Evolutionary conservation across 1,140 invertebrate genomes (phyloP).

Genomic region (Drosophila jambulina): DNA sequence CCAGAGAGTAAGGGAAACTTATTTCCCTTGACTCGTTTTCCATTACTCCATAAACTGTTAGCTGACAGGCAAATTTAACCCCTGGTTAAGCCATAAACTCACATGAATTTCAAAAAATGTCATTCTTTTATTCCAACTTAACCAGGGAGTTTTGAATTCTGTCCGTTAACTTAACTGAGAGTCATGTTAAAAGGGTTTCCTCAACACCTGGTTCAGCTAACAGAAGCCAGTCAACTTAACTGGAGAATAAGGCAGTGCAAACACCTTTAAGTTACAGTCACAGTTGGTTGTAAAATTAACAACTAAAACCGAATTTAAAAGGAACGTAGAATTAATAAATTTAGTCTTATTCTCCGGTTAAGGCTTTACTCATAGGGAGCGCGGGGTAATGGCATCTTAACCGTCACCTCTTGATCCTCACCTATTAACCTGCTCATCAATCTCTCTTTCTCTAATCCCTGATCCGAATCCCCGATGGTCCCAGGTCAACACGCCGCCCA

Average conservation of each 20-base stretch:
- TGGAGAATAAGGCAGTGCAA: neutral
- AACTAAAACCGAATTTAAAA: neutral
- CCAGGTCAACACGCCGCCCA: constrained; percentile 62
- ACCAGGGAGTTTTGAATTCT: no score
- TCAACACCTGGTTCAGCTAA: neutral
- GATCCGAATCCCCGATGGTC: neutral
- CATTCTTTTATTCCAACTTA: no score
- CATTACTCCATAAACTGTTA: no score
- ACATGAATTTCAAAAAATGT: no score
- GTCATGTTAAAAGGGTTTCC: no score
- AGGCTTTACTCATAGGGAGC: neutral
- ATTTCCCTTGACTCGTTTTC: no score
- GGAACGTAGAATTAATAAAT: no score
- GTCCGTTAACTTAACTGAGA: neutral
- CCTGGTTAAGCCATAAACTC: no score
- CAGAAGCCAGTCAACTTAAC: neutral
- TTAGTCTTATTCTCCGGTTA: constrained; percentile 2
- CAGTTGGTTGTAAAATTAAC: neutral
- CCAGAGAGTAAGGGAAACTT: neutral
- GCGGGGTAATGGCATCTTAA: neutral
- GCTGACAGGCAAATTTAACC: no score
- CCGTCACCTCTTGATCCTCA: no score
- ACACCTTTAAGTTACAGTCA: neutral
- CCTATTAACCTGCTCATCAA: constrained; percentile 9
- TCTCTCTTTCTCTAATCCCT: constrained; percentile 6